These are phyloP conservation scores for Heteromyza rotundicornis DNA, from an alignment of 2,888 invertebrate genomes.

Conservation along the genomic window DNA sequence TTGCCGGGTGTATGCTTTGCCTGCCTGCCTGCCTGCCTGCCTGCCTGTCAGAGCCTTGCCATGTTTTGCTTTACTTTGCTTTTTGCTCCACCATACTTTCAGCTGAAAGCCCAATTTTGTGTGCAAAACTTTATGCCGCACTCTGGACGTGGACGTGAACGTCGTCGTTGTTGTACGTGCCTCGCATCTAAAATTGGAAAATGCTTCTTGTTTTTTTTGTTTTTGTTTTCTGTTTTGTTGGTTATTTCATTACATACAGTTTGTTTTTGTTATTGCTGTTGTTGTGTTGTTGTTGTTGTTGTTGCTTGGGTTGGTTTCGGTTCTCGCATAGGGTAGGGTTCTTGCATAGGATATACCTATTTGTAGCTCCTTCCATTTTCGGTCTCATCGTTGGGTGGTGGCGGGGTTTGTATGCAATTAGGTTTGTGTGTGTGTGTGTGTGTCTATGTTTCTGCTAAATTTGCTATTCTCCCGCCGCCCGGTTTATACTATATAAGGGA, in stretches of 20 bases:
- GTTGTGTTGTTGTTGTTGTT: constrained; percentile 2
- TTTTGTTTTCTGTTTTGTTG: no score
- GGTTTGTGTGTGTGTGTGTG: background rate
- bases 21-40: background rate
- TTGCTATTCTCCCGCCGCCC: no score
- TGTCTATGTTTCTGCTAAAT: background rate
- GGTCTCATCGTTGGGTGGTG: no score
- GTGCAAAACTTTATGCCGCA: constrained; percentile 1
- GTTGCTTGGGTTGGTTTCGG: background rate
- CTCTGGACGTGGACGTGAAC: background rate
- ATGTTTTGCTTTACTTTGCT: no score
- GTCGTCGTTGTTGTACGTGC: background rate
- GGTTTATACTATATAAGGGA: no score
- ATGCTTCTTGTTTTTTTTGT: no score
- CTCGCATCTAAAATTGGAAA: background rate
- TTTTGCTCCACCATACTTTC: no score
- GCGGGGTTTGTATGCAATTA: background rate
- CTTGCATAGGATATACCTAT: no score
- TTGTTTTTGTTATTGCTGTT: constrained; percentile 23
- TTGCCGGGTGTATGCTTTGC: constrained; percentile 10
- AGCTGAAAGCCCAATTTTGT: constrained; percentile 2
- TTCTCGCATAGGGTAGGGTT: no score
- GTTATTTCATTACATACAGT: no score
- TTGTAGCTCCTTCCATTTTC: no score
- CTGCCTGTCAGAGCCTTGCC: background rate